These are phyloP conservation scores for Varanus komodoensis DNA, from an alignment of 2,113 vertebrate genomes.

Conservation along the genomic window DNA sequence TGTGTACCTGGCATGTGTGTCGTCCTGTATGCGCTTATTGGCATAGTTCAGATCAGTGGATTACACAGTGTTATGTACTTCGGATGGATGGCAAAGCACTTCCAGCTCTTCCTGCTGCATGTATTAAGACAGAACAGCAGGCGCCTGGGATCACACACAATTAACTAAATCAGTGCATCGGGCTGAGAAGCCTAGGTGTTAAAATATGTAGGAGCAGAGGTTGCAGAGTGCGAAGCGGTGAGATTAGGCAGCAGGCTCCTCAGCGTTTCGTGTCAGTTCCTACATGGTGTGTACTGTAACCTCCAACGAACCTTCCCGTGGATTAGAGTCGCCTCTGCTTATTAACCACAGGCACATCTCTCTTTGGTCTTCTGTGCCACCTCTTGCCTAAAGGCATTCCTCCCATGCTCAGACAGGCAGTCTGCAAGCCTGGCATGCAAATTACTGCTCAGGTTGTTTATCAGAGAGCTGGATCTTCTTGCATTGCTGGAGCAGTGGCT, in stretches of 20 bases:
- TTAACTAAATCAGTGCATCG: background rate
- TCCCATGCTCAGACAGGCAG: slow-evolving; percentile 10
- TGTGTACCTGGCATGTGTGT: background rate
- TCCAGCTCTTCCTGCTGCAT: background rate
- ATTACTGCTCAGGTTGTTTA: background rate
- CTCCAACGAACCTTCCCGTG: background rate
- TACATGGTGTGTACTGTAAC: background rate
- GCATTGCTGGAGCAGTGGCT: background rate
- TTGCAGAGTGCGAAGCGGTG: background rate
- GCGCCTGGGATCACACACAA: background rate
- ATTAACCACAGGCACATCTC: background rate
- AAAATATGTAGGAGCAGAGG: background rate
- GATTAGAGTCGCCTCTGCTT: slow-evolving; percentile 20
- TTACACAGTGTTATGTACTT: background rate
- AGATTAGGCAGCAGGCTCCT: background rate
- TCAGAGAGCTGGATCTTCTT: background rate
- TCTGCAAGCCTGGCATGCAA: slow-evolving; percentile 11
- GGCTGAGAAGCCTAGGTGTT: background rate
- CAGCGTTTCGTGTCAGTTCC: background rate
- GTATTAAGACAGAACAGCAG: background rate
- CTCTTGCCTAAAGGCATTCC: slow-evolving; percentile 12
- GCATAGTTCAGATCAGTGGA: background rate
- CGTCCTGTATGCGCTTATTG: background rate
- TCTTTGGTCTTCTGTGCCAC: slow-evolving; percentile 13
- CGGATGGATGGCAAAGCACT: background rate